These are phyloP conservation scores for Chrysodeixis includens DNA, from an alignment of 2,888 invertebrate species.

Conservation along the genomic window DNA sequence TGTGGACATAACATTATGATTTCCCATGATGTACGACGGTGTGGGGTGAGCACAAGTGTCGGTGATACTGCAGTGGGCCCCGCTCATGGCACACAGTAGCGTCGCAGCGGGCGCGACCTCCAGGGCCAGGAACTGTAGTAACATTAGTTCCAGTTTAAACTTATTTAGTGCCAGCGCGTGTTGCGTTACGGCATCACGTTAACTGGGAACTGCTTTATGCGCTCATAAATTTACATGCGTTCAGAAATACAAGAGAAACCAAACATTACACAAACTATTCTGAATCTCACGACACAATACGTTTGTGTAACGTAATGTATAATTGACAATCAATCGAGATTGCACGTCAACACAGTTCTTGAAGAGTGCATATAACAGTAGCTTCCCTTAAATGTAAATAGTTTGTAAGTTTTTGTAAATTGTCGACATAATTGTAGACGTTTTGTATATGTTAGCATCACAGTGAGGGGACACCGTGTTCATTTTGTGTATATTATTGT, in stretches of 20 bases:
- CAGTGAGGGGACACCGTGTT: conserved; percentile 20
- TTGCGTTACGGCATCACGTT: neutral
- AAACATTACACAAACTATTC: neutral
- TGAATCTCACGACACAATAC: neutral
- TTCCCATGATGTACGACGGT: neutral
- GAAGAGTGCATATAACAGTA: conserved; percentile 27
- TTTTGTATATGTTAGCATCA: conserved; percentile 22
- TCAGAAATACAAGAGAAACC: neutral
- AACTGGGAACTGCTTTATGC: conserved; percentile 17
- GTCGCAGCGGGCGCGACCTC: conserved; percentile 22
- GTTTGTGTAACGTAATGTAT: no score
- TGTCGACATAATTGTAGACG: neutral
- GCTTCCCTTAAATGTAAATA: conserved; percentile 16
- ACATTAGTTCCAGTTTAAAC: conserved; percentile 53
- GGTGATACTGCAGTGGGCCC: neutral
- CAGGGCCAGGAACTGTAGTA: conserved; percentile 54
- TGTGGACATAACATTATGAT: neutral
- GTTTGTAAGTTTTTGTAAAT: conserved; percentile 26
- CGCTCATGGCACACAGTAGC: no score
- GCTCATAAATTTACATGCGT: conserved; percentile 18
- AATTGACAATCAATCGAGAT: no score
- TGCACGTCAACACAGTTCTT: neutral
- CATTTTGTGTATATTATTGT: conserved; percentile 5
- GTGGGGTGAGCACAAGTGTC: neutral
- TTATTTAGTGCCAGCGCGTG: conserved; percentile 32